These are phyloP conservation scores for Entomyzon cyanotis DNA, from an alignment of 2,113 vertebrate species.

Conservation along the genomic window DNA sequence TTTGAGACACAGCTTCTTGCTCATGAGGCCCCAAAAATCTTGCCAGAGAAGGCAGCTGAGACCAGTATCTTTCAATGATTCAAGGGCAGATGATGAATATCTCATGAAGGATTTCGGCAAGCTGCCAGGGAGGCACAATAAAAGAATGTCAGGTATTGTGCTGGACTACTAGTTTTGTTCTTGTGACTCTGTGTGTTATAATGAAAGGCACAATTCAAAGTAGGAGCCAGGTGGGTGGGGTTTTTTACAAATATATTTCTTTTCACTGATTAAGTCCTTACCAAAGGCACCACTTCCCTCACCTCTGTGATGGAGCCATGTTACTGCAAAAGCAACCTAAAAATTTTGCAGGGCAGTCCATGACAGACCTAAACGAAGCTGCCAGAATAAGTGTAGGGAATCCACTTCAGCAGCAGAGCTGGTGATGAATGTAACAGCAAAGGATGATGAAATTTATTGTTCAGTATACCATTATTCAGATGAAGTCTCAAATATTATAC, in stretches of 20 bases:
- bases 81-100: background rate
- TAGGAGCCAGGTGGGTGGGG: accelerated
- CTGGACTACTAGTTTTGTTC: background rate
- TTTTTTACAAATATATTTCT: background rate
- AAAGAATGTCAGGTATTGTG: background rate
- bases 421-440: background rate
- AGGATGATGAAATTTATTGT: background rate
- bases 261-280: background rate
- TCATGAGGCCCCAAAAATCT: background rate
- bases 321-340: background rate
- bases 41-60: background rate
- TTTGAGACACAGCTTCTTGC: background rate
- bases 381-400: background rate
- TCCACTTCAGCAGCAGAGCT: background rate
- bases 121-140: background rate
- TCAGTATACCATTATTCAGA: background rate
- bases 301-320: background rate
- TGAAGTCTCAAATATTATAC: background rate
- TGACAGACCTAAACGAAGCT: background rate
- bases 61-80: background rate
- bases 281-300: background rate
- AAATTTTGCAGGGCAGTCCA: background rate
- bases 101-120: background rate
- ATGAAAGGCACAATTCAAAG: background rate
- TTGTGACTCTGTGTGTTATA: background rate